Percentiles rank a stretch among this genome's conserved stretches.
phyloP scores from a whole-genome alignment of 2,888 invertebrate genomes.

The Macropis europaea region DNA sequence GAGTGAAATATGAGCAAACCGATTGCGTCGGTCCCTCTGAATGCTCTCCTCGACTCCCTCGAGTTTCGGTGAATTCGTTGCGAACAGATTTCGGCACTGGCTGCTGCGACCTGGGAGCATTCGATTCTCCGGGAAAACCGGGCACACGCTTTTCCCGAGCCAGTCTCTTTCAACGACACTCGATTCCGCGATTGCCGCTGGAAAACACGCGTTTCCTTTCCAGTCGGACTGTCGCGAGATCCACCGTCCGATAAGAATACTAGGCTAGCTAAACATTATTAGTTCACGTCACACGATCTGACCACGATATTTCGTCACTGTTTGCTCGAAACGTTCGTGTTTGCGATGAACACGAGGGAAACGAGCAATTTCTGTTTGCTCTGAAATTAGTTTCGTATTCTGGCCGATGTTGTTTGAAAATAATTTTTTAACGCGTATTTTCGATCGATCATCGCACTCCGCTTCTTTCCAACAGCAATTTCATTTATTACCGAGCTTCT shows the following conservation, averaged over 20 bases:
- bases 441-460: no score
- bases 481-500: no score
- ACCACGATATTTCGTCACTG: not conserved
- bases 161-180: conserved; percentile 4
- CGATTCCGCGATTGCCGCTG: conserved; percentile 7
- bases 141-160: not conserved
- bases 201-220: not conserved
- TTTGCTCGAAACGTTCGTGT: not conserved
- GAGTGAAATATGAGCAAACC: no score
- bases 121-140: not conserved
- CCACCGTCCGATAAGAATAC: conserved; percentile 4
- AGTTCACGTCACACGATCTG: not conserved
- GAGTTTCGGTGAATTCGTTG: no score
- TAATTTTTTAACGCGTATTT: no score
- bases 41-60: no score
- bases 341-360: not conserved
- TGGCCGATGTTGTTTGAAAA: no score
- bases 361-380: no score
- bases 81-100: not conserved
- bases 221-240: not conserved
- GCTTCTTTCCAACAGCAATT: no score
- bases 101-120: no score
- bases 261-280: conserved; percentile 10
- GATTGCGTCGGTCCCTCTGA: no score
- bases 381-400: no score